A percentile compares a stretch with the other conserved stretches of the same genome.
phyloP scores from a whole-genome alignment of 2,113 vertebrate species.

The Sinocyclocheilus anshuiensis region DNA sequence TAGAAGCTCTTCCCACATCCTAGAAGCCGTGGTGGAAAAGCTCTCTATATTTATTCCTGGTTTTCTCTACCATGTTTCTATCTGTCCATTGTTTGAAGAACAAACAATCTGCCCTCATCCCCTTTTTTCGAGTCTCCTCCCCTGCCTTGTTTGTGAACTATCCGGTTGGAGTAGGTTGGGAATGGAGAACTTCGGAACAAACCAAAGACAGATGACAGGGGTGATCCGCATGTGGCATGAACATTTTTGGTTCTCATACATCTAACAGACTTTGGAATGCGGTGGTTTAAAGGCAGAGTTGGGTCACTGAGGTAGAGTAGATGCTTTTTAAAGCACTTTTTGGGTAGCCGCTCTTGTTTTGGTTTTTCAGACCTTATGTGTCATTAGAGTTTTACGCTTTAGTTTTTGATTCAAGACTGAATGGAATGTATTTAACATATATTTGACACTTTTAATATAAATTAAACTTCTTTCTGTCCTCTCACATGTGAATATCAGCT shows the following conservation, averaged over 20 bases:
- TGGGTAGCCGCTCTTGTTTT: neutral
- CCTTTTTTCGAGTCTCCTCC: constrained; percentile 26
- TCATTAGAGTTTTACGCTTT: neutral
- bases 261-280: constrained; percentile 21
- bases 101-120: constrained; percentile 41
- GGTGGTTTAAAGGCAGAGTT: constrained; percentile 1
- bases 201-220: constrained; percentile 27
- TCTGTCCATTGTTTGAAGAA: constrained; percentile 49
- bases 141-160: constrained; percentile 22
- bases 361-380: neutral
- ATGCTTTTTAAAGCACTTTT: constrained; percentile 37
- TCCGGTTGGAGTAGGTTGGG: constrained; percentile 30
- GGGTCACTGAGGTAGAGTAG: constrained; percentile 29
- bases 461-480: neutral
- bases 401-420: neutral
- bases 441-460: neutral
- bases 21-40: constrained; percentile 17
- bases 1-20: constrained; percentile 13
- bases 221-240: constrained; percentile 1
- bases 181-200: constrained; percentile 26
- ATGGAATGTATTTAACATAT: neutral
- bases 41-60: constrained; percentile 3
- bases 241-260: constrained; percentile 10
- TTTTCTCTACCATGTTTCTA: constrained; percentile 37
- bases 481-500: neutral